Evolutionary conservation across 92 coral and sea anemone species (phyloP).

Genomic region (Zoanthus sansibaricus): DNA sequence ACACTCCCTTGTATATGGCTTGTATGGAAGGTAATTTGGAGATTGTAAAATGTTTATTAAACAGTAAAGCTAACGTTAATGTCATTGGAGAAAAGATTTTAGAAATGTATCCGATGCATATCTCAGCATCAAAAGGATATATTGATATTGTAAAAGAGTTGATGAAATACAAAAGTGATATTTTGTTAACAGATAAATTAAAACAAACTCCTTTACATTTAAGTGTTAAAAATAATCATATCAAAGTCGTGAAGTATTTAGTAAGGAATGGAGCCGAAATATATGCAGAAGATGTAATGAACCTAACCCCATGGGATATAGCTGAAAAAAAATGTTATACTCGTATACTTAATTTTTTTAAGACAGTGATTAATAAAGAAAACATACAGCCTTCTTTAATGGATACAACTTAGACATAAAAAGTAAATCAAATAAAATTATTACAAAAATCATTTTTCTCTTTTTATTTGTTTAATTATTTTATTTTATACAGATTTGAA

Average conservation of each 20-base stretch:
- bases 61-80: too few relatives aligned
- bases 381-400: not conserved
- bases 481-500: too few relatives aligned
- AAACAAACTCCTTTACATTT: conserved; percentile 15
- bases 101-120: too few relatives aligned
- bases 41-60: too few relatives aligned
- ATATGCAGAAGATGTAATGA: not conserved
- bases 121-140: too few relatives aligned
- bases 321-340: not conserved
- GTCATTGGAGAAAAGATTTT: too few relatives aligned
- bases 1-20: too few relatives aligned
- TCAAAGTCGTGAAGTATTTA: not conserved
- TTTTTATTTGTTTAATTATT: too few relatives aligned
- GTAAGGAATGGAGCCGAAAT: not conserved
- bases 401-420: not conserved
- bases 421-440: too few relatives aligned
- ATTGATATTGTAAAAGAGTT: not conserved
- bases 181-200: not conserved
- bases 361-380: not conserved
- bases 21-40: too few relatives aligned
- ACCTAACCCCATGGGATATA: not conserved
- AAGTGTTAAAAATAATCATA: not conserved
- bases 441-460: too few relatives aligned
- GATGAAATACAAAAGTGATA: conserved; percentile 3
- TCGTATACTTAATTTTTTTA: not conserved